phyloP scores from a whole-genome alignment of 2,113 vertebrate genomes.

The Ploceus nigricollis region DNA sequence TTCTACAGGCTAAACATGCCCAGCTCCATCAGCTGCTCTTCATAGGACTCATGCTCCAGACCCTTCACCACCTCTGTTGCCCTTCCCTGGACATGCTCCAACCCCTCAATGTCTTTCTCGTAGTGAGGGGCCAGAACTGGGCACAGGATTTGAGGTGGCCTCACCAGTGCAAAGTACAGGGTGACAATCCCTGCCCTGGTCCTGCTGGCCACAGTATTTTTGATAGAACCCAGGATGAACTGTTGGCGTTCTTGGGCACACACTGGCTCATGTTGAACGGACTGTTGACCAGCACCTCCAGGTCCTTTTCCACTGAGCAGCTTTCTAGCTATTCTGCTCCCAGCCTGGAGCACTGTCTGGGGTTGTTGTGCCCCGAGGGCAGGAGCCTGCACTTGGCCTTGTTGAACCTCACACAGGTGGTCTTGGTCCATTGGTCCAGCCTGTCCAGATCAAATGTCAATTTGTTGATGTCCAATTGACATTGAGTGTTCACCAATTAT shows the following conservation, averaged over 20 bases:
- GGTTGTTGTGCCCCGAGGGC: neutral
- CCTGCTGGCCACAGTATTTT: neutral
- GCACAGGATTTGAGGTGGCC: neutral
- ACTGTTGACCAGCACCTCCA: neutral
- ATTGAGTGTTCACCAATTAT: neutral
- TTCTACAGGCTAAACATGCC: neutral
- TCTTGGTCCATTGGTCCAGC: accelerated
- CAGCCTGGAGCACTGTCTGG: neutral
- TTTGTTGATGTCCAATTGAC: neutral
- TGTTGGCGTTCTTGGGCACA: neutral
- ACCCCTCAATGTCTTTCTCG: neutral
- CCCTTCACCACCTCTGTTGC: neutral
- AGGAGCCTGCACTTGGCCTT: neutral
- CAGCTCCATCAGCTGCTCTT: neutral
- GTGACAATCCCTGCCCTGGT: neutral
- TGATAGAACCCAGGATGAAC: neutral
- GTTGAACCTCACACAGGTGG: neutral
- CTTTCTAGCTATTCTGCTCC: neutral
- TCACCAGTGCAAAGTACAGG: neutral
- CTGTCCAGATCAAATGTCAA: accelerated
- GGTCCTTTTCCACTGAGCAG: neutral
- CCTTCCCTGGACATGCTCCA: neutral
- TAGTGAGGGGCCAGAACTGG: neutral
- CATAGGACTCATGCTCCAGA: accelerated
- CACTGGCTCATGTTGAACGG: accelerated